Conservation (phyloP, 1,140 invertebrate genomes). For the Musca domestica region DNA sequence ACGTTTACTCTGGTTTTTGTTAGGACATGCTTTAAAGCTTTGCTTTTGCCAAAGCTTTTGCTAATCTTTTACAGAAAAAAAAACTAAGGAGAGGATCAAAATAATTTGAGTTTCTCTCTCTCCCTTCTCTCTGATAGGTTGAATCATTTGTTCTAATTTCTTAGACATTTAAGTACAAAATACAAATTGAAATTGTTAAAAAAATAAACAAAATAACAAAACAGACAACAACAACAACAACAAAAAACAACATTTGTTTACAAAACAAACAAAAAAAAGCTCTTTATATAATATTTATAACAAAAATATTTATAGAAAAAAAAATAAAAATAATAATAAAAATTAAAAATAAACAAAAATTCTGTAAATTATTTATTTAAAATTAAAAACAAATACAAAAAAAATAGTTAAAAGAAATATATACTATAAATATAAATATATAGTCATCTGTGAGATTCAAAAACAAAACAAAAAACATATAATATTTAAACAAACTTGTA, state of each 20-base stretch:
- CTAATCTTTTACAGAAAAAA: too few species aligned
- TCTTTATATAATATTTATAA: constrained; percentile 14
- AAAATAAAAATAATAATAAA: neutral
- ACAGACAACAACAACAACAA: too few species aligned
- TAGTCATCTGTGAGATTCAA: constrained; percentile 20
- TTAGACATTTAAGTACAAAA: too few species aligned
- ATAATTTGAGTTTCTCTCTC: too few species aligned
- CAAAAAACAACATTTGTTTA: neutral
- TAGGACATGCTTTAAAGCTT: too few species aligned
- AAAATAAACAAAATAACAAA: too few species aligned
- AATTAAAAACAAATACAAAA: constrained; percentile 4
- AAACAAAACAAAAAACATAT: constrained; percentile 12
- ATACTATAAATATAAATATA: constrained; percentile 2
- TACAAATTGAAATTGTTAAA: too few species aligned
- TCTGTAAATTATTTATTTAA: neutral
- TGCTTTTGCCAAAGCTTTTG: too few species aligned
- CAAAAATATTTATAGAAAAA: neutral
- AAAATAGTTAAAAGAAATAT: constrained; percentile 9
- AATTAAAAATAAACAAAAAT: constrained; percentile 3
- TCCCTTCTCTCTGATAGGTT: too few species aligned
- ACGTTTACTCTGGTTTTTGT: too few species aligned
- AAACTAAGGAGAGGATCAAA: too few species aligned
- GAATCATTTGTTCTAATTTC: too few species aligned
- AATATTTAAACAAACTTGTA: neutral
- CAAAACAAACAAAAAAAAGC: constrained; percentile 5